These are phyloP conservation scores for Euproctis similis DNA, from an alignment of 2,888 invertebrate genomes.

Conservation along the genomic window DNA sequence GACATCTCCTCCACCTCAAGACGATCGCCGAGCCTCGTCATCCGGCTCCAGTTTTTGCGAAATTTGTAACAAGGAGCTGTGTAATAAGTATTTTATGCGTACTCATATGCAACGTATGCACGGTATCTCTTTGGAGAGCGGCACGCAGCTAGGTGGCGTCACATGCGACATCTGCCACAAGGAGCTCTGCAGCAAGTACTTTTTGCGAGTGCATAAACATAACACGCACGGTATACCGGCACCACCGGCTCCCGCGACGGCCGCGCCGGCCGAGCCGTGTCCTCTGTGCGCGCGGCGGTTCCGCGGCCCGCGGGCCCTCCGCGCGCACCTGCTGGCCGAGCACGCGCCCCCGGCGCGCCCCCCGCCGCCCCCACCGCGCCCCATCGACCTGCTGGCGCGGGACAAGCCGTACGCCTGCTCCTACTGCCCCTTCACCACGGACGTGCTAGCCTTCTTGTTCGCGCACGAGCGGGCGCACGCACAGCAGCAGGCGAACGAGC, in stretches of 20 bases:
- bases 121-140: conserved; percentile 94
- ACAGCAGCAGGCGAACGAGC: conserved; percentile 50
- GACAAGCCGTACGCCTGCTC: conserved; percentile 91
- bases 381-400: conserved; percentile 72
- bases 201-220: conserved; percentile 96
- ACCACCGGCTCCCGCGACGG: conserved; percentile 79
- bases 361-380: conserved; percentile 61
- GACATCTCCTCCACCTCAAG: conserved; percentile 54
- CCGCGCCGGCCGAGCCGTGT: conserved; percentile 76
- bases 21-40: conserved; percentile 75
- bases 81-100: conserved; percentile 99
- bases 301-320: conserved; percentile 90
- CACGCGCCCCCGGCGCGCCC: conserved; percentile 80
- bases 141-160: conserved; percentile 93
- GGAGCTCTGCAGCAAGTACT: conserved; percentile 98
- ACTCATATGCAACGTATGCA: conserved; percentile 99
- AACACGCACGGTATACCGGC: conserved; percentile 98
- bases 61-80: conserved; percentile 98
- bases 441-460: conserved; percentile 91
- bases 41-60: conserved; percentile 92
- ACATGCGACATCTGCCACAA: conserved; percentile 98
- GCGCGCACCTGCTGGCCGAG: conserved; percentile 89
- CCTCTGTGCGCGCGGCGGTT: conserved; percentile 91
- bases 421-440: conserved; percentile 91
- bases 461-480: conserved; percentile 92